Evolutionary conservation across 35 echinoderm and acorn worm genomes (phyloP).

Genomic region (Eucidaris tribuloides): DNA sequence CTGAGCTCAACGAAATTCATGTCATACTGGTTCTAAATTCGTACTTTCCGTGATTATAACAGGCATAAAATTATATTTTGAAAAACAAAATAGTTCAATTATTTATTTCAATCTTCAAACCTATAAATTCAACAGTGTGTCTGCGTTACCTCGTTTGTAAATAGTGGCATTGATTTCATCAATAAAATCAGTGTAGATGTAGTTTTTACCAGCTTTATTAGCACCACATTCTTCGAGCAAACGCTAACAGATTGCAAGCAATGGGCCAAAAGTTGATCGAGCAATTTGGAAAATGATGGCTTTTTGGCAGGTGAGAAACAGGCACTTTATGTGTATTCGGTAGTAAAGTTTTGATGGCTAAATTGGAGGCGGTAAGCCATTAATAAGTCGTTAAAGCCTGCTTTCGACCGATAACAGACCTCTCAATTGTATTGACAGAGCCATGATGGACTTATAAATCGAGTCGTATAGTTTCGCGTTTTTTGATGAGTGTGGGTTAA

Average conservation of each 20-base stretch:
- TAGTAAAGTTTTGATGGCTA: conserved; percentile 8
- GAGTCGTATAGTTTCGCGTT: conserved; percentile 4
- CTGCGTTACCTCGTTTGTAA: too few species aligned
- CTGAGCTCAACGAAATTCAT: too few species aligned
- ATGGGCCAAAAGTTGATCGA: neutral
- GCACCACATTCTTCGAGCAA: neutral
- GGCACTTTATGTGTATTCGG: conserved; percentile 8
- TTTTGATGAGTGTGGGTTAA: too few species aligned
- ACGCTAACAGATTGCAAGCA: neutral
- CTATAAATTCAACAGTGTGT: too few species aligned
- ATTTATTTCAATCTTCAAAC: too few species aligned
- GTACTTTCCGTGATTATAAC: too few species aligned
- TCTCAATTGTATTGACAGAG: conserved; percentile 1
- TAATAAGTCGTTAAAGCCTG: conserved; percentile 28
- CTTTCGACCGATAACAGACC: conserved; percentile 14
- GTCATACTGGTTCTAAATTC: too few species aligned
- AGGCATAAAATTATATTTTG: too few species aligned
- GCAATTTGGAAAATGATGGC: neutral
- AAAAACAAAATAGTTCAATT: too few species aligned
- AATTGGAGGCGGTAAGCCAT: conserved; percentile 16
- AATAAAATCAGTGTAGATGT: too few species aligned
- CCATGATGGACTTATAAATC: conserved; percentile 4
- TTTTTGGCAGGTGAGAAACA: conserved; percentile 6
- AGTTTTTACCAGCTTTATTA: neutral
- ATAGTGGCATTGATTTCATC: too few species aligned